A percentile compares a stretch with the other conserved stretches of the same genome.
Conservation (phyloP, 2,113 vertebrate genomes). For the Pelodiscus sinensis region DNA sequence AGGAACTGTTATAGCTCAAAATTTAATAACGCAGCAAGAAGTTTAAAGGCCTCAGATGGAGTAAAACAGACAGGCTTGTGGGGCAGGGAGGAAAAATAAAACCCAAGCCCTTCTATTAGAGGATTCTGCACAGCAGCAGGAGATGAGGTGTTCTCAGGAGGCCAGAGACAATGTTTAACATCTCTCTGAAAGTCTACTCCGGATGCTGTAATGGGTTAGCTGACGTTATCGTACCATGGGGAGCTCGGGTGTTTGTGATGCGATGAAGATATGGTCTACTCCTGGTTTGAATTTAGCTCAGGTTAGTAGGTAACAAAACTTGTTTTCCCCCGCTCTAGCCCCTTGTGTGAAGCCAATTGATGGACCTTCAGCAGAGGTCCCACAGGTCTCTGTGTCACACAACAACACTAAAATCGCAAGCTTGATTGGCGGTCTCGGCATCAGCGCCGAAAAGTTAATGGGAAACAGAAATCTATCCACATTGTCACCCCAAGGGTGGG, state of each 20-base stretch:
- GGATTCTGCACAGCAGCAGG: fast-evolving
- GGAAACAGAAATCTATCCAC: not conserved
- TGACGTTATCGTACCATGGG: not conserved
- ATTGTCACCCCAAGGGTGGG: not conserved
- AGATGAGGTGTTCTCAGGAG: not conserved
- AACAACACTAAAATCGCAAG: not conserved
- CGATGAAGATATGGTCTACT: not conserved
- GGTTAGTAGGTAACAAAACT: not conserved
- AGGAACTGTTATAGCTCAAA: not conserved
- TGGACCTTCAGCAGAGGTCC: not conserved
- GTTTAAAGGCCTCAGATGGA: not conserved
- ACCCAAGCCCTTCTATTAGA: not conserved
- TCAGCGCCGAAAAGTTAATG: not conserved
- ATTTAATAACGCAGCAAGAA: not conserved
- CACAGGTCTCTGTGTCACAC: not conserved
- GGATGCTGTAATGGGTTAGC: not conserved
- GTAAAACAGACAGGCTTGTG: not conserved
- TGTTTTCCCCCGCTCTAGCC: not conserved
- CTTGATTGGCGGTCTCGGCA: not conserved
- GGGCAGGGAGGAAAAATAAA: not conserved
- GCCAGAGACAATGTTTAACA: fast-evolving
- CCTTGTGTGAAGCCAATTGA: not conserved
- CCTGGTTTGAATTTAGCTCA: not conserved
- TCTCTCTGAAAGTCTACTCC: not conserved
- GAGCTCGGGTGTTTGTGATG: not conserved